phyloP scores from a whole-genome alignment of 2,797 vertebrate species.

The Halcyon smyrnensis region DNA sequence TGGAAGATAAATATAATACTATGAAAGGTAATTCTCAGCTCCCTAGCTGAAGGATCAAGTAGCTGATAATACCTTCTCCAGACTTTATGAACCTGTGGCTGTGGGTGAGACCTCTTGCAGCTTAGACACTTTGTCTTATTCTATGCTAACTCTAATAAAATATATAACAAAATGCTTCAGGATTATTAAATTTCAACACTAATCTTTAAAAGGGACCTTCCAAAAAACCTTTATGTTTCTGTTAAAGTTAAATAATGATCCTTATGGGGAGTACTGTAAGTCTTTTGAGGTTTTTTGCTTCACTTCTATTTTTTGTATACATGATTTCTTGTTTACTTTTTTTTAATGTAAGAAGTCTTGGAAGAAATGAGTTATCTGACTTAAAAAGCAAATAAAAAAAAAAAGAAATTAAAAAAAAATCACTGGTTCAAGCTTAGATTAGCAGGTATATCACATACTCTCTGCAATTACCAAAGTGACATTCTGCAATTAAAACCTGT shows the following conservation, averaged over 20 bases:
- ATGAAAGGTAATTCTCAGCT: not conserved
- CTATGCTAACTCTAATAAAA: not conserved
- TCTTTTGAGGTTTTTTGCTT: not conserved
- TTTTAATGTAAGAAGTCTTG: not conserved
- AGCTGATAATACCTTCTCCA: not conserved
- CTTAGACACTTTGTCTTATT: not conserved
- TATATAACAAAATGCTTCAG: not conserved
- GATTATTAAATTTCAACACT: not conserved
- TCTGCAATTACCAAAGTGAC: not conserved
- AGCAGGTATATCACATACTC: not conserved
- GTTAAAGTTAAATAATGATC: not conserved
- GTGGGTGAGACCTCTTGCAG: not conserved
- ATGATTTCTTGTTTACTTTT: not conserved
- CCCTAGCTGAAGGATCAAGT: rapidly evolving
- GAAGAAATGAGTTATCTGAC: not conserved
- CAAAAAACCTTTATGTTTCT: not conserved
- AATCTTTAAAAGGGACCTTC: not conserved
- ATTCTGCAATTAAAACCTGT: not conserved
- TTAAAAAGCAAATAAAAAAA: not conserved
- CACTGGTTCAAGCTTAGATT: not conserved
- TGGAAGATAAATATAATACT: rapidly evolving
- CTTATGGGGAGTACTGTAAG: not conserved
- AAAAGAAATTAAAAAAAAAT: no score
- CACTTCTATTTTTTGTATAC: not conserved
- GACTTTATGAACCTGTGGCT: not conserved